Evolutionary conservation across 2,888 invertebrate species (phyloP), one percentile per base, ranked within the genome.

Genomic region (Mechanitis messenoides): DNA sequence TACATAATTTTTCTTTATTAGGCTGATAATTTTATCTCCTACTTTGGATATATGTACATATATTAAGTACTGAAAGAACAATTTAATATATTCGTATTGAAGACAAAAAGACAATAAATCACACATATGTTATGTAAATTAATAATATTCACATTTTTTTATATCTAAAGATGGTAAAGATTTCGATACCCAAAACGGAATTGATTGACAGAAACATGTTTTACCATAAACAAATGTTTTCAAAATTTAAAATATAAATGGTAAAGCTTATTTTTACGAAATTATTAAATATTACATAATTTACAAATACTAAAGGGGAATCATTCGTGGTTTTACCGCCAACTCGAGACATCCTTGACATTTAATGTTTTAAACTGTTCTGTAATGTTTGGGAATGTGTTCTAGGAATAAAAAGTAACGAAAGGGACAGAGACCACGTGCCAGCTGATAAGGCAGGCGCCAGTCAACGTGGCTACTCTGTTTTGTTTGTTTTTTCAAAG

Each of bases 121-220:
- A 69, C 61, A 60, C 58, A 61, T 62, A 67, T 60, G 59, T 66
- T 65, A 68, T 68, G 67, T 69, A 65, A 63, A 69, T 65, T 71
- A 62, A 62, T 64, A 59, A 61, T 63, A 45, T 64, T 63, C 59
- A 54, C 63, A 58, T 67, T 56, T 71, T 70, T 69, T 70, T 73
- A 73, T 70, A 69, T 76, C 77, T 79, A 62, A 77, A 82, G 75
- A 84, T 69, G 83, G 83, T 67, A 62, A 70, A 68, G 80, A 79
- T 83, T 84, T 84, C 84, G 83, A 81, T 77, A 76, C 72, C 81
- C 80, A 78, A 80, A 84, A 81, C 77, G 79, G 74, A 81, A 79
- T 79, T 86, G 86, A 86, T 84, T 85, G 85, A 84, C 85, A 81
- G 81, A 61, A 72, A 74, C 73, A 72, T 74, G 74, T 78, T 76